phyloP scores from a whole-genome alignment of 1,140 invertebrate species.

The Drosophila pachea region DNA sequence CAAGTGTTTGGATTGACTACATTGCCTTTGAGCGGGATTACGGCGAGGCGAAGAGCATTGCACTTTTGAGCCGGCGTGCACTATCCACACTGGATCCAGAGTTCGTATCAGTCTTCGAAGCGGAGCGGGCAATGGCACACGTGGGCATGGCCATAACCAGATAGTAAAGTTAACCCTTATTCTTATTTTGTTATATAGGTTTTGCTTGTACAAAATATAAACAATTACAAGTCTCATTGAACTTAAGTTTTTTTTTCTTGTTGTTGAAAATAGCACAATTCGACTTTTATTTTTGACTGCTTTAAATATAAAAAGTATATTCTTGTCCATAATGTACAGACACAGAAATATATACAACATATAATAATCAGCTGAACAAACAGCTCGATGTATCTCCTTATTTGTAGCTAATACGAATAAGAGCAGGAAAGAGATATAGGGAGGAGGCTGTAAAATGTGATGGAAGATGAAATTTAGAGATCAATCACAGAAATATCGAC shows the following conservation, averaged over 20 bases:
- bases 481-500: too few species aligned
- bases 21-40: constrained; percentile 70
- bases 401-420: too few species aligned
- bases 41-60: constrained; percentile 64
- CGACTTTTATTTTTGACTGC: too few species aligned
- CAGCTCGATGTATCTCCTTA: too few species aligned
- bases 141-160: constrained; percentile 43
- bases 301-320: background rate
- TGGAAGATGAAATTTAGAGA: too few species aligned
- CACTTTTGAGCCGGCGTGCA: constrained; percentile 53
- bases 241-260: background rate
- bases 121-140: constrained; percentile 53
- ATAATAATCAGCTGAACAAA: too few species aligned
- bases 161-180: constrained; percentile 21
- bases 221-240: background rate
- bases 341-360: too few species aligned
- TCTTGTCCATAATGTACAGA: too few species aligned
- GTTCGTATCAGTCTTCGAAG: constrained; percentile 56
- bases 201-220: background rate
- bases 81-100: constrained; percentile 53
- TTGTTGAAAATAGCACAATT: constrained; percentile 2
- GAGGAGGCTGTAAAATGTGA: too few species aligned
- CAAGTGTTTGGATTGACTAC: constrained; percentile 69
- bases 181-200: background rate
- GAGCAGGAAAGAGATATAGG: too few species aligned